Evolutionary conservation across 2,113 vertebrate species (phyloP).

Genomic region (Helogale parvula): DNA sequence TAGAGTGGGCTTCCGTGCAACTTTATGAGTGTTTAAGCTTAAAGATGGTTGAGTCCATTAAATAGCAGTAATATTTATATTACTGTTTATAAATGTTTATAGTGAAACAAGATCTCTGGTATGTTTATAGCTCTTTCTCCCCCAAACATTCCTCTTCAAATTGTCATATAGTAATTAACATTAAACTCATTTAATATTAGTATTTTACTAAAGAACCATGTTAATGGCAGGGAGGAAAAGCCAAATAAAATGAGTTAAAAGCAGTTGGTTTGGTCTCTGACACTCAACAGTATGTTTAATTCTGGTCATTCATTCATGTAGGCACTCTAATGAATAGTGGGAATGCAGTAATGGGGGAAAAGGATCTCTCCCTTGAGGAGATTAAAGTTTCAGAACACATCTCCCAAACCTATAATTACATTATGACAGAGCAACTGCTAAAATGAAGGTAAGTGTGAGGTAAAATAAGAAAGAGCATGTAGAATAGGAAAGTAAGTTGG

Average conservation of each 20-base stretch:
- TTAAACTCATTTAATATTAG: constrained; percentile 16
- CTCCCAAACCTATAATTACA: not conserved
- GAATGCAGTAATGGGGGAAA: not conserved
- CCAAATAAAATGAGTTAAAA: not conserved
- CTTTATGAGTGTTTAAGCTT: not conserved
- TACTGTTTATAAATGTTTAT: not conserved
- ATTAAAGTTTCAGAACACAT: not conserved
- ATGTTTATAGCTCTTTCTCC: not conserved
- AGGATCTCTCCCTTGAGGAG: not conserved
- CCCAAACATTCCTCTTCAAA: not conserved
- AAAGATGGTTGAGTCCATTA: not conserved
- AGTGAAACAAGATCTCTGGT: not conserved
- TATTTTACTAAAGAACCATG: constrained; percentile 13
- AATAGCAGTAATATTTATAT: not conserved
- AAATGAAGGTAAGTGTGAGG: not conserved
- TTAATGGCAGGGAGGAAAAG: not conserved
- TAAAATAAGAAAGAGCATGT: not conserved
- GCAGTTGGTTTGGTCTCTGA: constrained; percentile 2
- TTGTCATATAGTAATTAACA: not conserved
- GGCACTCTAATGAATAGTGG: not conserved
- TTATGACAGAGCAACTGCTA: not conserved
- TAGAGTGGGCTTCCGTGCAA: not conserved
- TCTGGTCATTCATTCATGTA: not conserved
- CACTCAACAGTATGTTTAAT: not conserved
- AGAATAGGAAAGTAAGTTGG: not conserved